Evolutionary conservation across 2,888 invertebrate genomes (phyloP).

Genomic region (Ptychoptera contaminata): DNA sequence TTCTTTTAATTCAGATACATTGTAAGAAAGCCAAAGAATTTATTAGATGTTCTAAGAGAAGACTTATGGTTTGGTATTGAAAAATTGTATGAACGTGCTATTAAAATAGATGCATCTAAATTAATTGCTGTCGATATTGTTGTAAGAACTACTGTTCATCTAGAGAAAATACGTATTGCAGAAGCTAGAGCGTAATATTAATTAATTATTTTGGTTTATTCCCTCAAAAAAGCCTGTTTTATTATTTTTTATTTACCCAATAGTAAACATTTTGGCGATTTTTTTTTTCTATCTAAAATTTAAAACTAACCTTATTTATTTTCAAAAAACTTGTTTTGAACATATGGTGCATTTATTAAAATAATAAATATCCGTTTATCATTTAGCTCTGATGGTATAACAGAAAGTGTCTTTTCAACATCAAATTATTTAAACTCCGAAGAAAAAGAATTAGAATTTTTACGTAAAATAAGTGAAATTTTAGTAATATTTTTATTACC

Average conservation of each 20-base stretch:
- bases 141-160: conserved; percentile 64
- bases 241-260: not conserved
- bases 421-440: conserved; percentile 57
- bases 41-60: conserved; percentile 51
- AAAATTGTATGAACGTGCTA: conserved; percentile 54
- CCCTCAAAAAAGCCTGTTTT: not conserved
- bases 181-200: conserved; percentile 54
- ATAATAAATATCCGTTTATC: too few species aligned
- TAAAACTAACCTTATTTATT: too few species aligned
- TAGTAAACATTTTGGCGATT: conserved; percentile 2
- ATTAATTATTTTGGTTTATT: conserved; percentile 2
- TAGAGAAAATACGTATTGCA: conserved; percentile 67
- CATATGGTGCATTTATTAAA: not conserved
- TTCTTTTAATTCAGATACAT: conserved; percentile 31
- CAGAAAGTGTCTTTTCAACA: conserved; percentile 52
- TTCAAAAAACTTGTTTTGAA: too few species aligned
- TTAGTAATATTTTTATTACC: conserved; percentile 69
- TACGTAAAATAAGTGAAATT: conserved; percentile 68
- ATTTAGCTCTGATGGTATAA: conserved; percentile 41
- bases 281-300: too few species aligned
- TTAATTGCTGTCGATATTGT: conserved; percentile 71
- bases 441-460: conserved; percentile 62
- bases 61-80: conserved; percentile 71
- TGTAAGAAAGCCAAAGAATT: conserved; percentile 47
- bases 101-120: conserved; percentile 65